phyloP scores from a whole-genome alignment of 1,140 invertebrate genomes.

The Formica selysi region DNA sequence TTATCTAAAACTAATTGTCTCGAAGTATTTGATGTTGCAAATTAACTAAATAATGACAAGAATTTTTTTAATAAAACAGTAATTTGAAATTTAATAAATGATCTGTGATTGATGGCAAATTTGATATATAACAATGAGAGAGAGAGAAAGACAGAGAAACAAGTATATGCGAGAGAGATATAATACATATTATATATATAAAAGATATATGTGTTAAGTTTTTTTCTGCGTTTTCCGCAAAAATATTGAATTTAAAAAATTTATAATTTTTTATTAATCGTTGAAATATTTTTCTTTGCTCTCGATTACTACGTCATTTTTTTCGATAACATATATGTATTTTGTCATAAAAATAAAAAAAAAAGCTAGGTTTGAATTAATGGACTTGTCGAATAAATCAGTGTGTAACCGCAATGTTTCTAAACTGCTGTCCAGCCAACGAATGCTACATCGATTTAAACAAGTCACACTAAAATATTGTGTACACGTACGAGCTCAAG shows the following conservation, averaged over 20 bases:
- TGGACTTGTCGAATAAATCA: neutral
- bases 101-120: conserved; percentile 20
- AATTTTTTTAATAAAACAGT: neutral
- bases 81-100: neutral
- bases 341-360: neutral
- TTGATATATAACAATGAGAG: neutral
- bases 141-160: conserved; percentile 18
- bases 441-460: conserved; percentile 3
- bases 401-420: conserved; percentile 1
- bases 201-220: conserved; percentile 4
- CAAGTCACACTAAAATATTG: neutral
- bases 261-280: conserved; percentile 1
- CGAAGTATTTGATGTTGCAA: neutral
- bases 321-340: conserved; percentile 5
- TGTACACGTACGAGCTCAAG: neutral
- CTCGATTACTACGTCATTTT: neutral
- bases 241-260: conserved; percentile 15
- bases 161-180: conserved; percentile 7
- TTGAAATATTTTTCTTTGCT: neutral
- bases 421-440: neutral
- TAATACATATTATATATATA: conserved; percentile 18
- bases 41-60: neutral
- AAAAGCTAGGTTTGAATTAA: conserved; percentile 8
- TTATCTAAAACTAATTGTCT: neutral
- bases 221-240: neutral